Base-by-base conservation (phyloP, 2,797 vertebrate species). In the Phoxinus dragarum region DNA sequence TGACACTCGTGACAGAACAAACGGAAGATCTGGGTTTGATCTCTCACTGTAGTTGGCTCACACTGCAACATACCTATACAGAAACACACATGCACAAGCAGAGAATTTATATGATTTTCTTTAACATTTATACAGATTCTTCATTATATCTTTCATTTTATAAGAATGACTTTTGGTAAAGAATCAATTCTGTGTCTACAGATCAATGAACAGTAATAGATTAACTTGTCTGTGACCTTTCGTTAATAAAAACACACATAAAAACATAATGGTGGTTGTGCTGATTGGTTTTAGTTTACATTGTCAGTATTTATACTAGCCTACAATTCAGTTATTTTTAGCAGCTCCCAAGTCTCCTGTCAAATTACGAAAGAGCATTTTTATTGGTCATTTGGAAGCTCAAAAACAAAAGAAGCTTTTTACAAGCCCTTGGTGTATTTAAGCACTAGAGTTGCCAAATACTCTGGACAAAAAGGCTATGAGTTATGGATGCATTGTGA, bases 1-100 rank as follows among this genome's bases (percentile, higher is more conserved):
- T 96, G 96, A 89, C 96, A 96, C 88, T 98, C 95, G 3, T 97
- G 96, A 88, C 96, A 97, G 91, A 96, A 96, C 23, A 97, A 93
- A 86, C 95, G 94, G 90, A 98, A 97, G 84, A 97, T 94, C 86
- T 97, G 96, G 1, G 88, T 93, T 90, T 96, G 94, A 76, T 96
- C 95, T 90, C 94, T 94, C 82, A 97, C 91, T 66, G 94, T 91
- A 88, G 92, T 91, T 0, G 95, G 64, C 68, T 97, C 94, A 88
- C 95, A 96, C 69, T 97, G 96, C 80, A 97, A 90, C 80, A 97
- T 96, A 49, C 95, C 95, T 97, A 76, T 69, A 88, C 10, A 88
- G 36, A 12, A 61, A 74, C 14, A 71, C 66, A 69, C 47, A 19
- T 54, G 23, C 64, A 81, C 5, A 56, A 17, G 23, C 52, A 74